Base-by-base conservation (phyloP, 2,888 invertebrate genomes). In the Keiferia lycopersicella region DNA sequence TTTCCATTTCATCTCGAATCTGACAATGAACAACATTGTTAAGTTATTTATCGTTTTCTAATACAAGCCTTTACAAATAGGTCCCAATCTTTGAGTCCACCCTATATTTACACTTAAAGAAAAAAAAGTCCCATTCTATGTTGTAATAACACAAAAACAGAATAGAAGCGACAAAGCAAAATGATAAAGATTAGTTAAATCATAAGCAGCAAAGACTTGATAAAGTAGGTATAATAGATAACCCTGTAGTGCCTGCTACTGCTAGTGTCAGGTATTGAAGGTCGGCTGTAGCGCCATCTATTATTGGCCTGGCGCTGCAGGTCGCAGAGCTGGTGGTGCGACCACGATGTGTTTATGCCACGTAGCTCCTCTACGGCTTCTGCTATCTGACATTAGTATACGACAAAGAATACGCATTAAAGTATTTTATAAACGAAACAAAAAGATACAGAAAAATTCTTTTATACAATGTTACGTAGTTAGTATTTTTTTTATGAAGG, bases 271-370 rank as follows among this genome's bases (percentile, higher is more conserved):
- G 88, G 88, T 64, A 90, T 86, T 1, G 89, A 89, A 0, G 89
- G 89, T 0, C 89, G 79, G 58, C 87, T 86, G 69, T 86, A 81
- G 0, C 84, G 82, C 77, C 87, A 80, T 50, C 88, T 74, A 0
- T 86, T 74, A 0, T 86, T 82, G 0, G 88, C 87, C 63, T 87
- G 87, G 0, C 88, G 78, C 67, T 89, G 89, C 38, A 86, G 69
- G 68, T 87, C 91, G 67, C 86, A 87, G 6, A 90, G 76, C 14
- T 87, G 73, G 67, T 91, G 91, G 64, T 91, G 89, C 0, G 88
- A 91, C 89, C 88, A 89, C 0, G 90, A 91, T 0, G 89, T 91
- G 73, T 93, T 88, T 85, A 94, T 92, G 18, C 92, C 87, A 0
- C 88, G 83, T 7, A 87, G 68, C 26, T 82, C 87, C 64, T 84